Evolutionary conservation across 2,113 vertebrate species (phyloP).

Genomic region (Herpetotheres cachinnans): DNA sequence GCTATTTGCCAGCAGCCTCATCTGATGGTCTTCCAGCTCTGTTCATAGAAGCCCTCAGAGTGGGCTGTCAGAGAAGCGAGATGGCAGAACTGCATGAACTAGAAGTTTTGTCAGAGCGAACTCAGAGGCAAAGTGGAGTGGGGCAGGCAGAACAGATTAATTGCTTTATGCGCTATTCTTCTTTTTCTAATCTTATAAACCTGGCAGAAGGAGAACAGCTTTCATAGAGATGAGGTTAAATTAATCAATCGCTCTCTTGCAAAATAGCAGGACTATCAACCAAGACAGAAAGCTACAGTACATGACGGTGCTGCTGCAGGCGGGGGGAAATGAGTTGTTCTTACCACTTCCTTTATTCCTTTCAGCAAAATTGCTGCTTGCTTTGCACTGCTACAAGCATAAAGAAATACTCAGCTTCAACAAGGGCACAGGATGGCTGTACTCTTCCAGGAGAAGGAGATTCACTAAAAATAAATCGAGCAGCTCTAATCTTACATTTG

Average conservation of each 20-base stretch:
- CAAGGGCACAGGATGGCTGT: background rate
- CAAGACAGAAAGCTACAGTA: background rate
- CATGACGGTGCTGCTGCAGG: background rate
- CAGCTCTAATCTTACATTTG: background rate
- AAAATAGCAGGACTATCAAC: background rate
- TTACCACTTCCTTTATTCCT: background rate
- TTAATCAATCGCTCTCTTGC: background rate
- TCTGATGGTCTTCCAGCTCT: background rate
- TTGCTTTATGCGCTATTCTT: background rate
- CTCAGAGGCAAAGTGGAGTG: background rate
- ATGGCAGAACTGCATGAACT: background rate
- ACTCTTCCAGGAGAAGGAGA: background rate
- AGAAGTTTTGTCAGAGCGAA: background rate
- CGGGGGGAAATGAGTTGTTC: background rate
- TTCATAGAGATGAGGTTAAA: background rate
- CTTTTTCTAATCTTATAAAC: background rate
- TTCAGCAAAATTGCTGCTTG: background rate
- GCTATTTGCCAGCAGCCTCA: background rate
- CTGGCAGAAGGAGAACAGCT: background rate
- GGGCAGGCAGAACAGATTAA: background rate
- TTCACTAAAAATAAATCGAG: background rate
- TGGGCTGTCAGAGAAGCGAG: background rate
- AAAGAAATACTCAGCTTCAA: background rate
- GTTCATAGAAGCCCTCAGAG: background rate
- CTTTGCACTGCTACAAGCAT: background rate